These are phyloP conservation scores for Myrmecophaga tridactyla DNA, from an alignment of 2,113 vertebrate species.

Conservation along the genomic window DNA sequence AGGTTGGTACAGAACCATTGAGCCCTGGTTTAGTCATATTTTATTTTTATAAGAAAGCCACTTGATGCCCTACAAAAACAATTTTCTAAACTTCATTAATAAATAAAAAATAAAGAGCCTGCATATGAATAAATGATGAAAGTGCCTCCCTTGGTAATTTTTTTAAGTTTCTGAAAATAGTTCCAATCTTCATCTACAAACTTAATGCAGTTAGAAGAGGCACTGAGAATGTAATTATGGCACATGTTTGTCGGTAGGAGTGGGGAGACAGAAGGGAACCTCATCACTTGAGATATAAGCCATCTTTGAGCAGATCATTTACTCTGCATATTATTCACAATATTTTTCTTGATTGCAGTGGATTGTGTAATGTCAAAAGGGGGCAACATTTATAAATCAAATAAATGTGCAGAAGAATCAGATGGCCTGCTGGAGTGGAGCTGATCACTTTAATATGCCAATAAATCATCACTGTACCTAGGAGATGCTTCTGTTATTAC, in stretches of 20 bases:
- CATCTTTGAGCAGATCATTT: background rate
- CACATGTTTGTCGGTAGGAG: background rate
- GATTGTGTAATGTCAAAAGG: slow-evolving; percentile 22
- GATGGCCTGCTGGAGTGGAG: slow-evolving; percentile 34
- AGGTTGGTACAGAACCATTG: background rate
- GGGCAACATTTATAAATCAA: slow-evolving; percentile 32
- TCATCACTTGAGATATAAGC: background rate
- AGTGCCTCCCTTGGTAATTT: slow-evolving; percentile 53
- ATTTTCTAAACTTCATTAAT: slow-evolving; percentile 75
- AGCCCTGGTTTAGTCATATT: slow-evolving; percentile 13
- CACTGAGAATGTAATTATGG: background rate
- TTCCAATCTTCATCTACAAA: slow-evolving; percentile 51
- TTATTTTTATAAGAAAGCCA: slow-evolving; percentile 65
- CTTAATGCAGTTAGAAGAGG: slow-evolving; percentile 34
- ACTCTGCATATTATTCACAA: slow-evolving; percentile 33
- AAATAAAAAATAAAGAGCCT: slow-evolving; percentile 77
- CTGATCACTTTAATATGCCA: slow-evolving; percentile 66
- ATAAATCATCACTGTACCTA: slow-evolving; percentile 55
- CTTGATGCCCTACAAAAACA: slow-evolving; percentile 18
- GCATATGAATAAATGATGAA: slow-evolving; percentile 73
- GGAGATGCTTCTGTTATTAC: slow-evolving; percentile 22
- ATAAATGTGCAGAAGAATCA: slow-evolving; percentile 28
- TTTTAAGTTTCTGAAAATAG: slow-evolving; percentile 69
- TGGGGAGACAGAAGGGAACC: background rate
- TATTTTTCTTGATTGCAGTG: slow-evolving; percentile 46